Evolutionary conservation across 2,113 vertebrate genomes (phyloP), one percentile per base, ranked within the genome.

Genomic region (Cisticola juncidis): DNA sequence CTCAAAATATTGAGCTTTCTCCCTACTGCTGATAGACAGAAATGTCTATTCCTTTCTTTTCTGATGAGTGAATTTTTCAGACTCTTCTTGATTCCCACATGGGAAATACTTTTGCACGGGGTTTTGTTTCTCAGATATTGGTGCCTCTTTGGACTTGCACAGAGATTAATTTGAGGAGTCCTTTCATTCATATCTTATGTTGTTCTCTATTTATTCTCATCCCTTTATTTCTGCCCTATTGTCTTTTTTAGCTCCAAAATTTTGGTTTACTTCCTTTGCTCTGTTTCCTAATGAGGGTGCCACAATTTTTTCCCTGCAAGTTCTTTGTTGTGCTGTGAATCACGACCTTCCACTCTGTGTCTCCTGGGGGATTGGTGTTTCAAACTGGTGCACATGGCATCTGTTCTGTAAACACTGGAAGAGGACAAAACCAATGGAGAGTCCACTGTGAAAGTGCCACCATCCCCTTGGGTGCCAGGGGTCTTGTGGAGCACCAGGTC

Each of bases 271-370:
- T 19, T 23, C 13, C 35, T 48, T 62, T 70, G 40, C 62, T 86
- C 80, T 48, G 10, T 73, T 94, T 77, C 79, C 76, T 94, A 62
- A 94, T 42, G 54, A 86, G 24, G 5, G 6, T 47, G 16, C 54
- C 62, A 18, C 44, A 11, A 19, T 71, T 68, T 62, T 58, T 70
- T 29, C 22, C 36, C 25, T 93, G 18, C 10, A 62, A 92, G 4
- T 88, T 80, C 71, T 90, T 96, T 86, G 45, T 92, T 95, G 58
- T 93, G 50, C 50, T 90, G 54, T 90, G 86, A 83, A 40, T 77
- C 54, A 4, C 73, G 86, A 88, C 92, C 50, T 80, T 69, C 79
- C 86, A 72, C 0, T 3, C 29, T 2, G 0, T 70, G 38, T 57
- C 88, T 94, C 91, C 42, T 54, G 94, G 42, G 86, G 72, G 60